Base-by-base conservation (phyloP, 2,113 vertebrate genomes). In the Melanerpes aurifrons region DNA sequence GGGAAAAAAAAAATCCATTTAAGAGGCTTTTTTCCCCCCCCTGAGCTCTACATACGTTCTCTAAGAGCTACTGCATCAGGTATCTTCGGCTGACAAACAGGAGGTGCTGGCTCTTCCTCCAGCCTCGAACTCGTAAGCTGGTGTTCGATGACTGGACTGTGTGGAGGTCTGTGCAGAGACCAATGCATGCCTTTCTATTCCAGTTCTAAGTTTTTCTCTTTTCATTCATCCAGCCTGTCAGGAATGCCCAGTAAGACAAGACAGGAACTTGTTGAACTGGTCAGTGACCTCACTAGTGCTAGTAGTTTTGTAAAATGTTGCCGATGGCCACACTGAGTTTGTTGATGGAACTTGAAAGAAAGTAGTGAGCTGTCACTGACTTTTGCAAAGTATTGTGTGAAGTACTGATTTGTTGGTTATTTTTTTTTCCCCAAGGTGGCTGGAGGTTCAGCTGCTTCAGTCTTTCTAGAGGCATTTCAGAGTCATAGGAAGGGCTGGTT, bases 101-200 rank as follows among this genome's bases (percentile, higher is more conserved):
- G 31, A 54, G 45, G 20, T 69, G 48, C 32, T 66, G 62, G 31
- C 8, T 91, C 16, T 74, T 8, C 58, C 62, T 68, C 25, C 20
- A 28, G 32, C 37, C 48, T 29, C 0, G 0, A 1, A 2, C 35
- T 69, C 3, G 0, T 3, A 3, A 25, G 1, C 40, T 56, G 10
- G 32, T 29, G 28, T 48, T 12, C n/a, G 28, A 9, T 3, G 5
- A 2, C 12, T 3, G 13, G 20, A 1, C 26, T 58, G 7, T 0
- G 2, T 17, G 37, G 21, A 66, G 53, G 10, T 24, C 15, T 18
- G 50, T 28, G 35, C 40, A 28, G 6, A 59, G 9, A 2, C 6
- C n/a, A 82, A 35, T 83, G 7, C 25, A 32, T 25, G 9, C 12
- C 31, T 40, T 62, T 61, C 11, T 69, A 8, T 64, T 26, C 16